Conservation (phyloP, 2,113 vertebrate genomes). For the Gallinago undulata region DNA sequence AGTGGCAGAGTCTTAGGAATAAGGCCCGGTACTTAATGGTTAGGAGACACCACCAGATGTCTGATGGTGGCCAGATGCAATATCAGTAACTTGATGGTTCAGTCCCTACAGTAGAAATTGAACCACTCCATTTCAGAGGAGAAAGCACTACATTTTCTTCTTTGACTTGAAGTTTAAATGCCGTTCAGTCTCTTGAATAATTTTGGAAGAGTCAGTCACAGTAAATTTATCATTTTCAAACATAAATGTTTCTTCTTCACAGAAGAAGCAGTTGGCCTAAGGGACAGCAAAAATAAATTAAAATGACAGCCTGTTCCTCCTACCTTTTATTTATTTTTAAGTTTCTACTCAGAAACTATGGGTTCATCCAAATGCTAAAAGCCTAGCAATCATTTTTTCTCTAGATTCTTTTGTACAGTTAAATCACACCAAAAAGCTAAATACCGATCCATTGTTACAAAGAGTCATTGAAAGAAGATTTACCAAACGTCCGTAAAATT, state of each 20-base stretch:
- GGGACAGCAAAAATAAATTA: constrained; percentile 38
- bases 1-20: background rate
- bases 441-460: background rate
- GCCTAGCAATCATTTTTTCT: background rate
- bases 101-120: background rate
- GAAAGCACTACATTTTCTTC: background rate
- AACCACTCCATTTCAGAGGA: background rate
- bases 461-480: background rate
- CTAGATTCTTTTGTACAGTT: background rate
- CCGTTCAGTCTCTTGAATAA: background rate
- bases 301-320: constrained; percentile 38
- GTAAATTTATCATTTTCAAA: background rate
- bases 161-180: background rate
- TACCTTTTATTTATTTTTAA: constrained; percentile 53
- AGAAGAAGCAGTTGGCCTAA: constrained; percentile 1
- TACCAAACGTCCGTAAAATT: constrained; percentile 18
- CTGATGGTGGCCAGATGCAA: background rate
- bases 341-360: background rate
- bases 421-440: background rate
- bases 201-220: background rate
- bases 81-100: background rate
- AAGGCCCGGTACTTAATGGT: background rate
- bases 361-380: constrained; percentile 54
- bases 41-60: background rate
- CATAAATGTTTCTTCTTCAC: constrained; percentile 4